These are phyloP conservation scores for Varanus salvator DNA, from an alignment of 2,113 vertebrate genomes.

Conservation along the genomic window DNA sequence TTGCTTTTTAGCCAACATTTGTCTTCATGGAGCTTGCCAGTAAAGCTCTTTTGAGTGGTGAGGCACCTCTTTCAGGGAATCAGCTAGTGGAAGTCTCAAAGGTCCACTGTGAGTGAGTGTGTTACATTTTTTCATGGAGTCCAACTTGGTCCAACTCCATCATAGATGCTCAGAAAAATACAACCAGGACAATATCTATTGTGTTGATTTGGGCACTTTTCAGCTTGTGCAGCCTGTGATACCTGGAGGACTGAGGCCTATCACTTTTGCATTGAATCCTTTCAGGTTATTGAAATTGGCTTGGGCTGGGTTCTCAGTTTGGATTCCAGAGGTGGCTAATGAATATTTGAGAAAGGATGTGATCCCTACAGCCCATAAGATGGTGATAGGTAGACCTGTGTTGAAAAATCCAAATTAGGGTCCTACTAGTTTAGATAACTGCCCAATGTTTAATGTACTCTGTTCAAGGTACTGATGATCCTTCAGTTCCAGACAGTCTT, in stretches of 20 bases:
- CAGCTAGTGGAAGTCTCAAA: too few relatives aligned
- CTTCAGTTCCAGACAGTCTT: too few relatives aligned
- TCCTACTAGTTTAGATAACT: too few relatives aligned
- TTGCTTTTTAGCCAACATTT: too few relatives aligned
- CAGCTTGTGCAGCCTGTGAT: not conserved
- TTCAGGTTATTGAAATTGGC: not conserved
- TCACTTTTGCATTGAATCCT: not conserved
- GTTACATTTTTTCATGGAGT: too few relatives aligned
- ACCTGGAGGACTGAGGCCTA: not conserved
- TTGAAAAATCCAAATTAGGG: not conserved
- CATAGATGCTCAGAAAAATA: not conserved
- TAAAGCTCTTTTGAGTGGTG: too few relatives aligned
- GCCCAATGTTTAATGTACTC: too few relatives aligned
- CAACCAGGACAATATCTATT: not conserved
- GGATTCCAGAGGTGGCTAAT: not conserved
- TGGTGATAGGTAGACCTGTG: not conserved
- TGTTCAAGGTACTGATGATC: too few relatives aligned
- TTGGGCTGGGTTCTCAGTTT: not conserved
- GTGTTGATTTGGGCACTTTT: not conserved
- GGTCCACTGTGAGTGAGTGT: too few relatives aligned
- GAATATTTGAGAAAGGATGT: not conserved
- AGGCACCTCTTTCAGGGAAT: too few relatives aligned
- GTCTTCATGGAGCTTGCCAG: too few relatives aligned
- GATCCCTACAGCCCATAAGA: not conserved
- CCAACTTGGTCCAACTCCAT: not conserved